Base-by-base conservation (phyloP, 2,888 invertebrate genomes). In the Oscheius sp. region DNA sequence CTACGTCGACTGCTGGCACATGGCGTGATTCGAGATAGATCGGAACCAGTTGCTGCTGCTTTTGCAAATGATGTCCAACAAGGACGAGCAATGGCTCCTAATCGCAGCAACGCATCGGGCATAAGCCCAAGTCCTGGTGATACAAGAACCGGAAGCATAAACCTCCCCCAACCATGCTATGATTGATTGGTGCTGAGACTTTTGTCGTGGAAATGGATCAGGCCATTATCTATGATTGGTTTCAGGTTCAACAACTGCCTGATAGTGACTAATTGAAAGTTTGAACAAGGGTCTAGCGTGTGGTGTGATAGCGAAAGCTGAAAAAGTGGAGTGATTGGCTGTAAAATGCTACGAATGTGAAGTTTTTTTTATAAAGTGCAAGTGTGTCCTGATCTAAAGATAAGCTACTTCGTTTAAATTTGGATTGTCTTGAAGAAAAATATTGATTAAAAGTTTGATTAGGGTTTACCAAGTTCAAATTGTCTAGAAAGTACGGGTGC, bases 101-200 rank as follows among this genome's bases (percentile, higher is more conserved):
- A 68, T 68, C 68, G 68, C 68, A 33, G 53, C 37, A 53, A 35
- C 37, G 68, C 68, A 68, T 68, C 68, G 53, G 35, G 11, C 55
- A 68, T 55, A 55, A 7, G 10, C 53, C 68, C 53, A 68, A 37
- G 58, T n/a, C 5, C 33, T 29, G 11, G 55, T 68, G 55, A 53
- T 51, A 55, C 55, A 55, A 68, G 68, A 55, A 68, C 68, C 68
- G 68, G 68, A 68, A 68, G 55, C 33, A 68, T 55, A 68, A 51
- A 68, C 35, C 37, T 21, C 13, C 33, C 11, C 35, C n/a, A 37
- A 37, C 37, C 60, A 35, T 60, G 21, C 58, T 21, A 33, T 58
- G 58, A 29, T 58, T 60, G 32, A 60, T 60, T 32, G 4, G 7
- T 35, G 37, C 35, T n/a, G n/a, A 33, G 35, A 53, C 53, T 53